A percentile compares a stretch with the other conserved stretches of the same genome.
Evolutionary conservation across 2,888 invertebrate genomes (phyloP).

Genomic region (Amitus sp.): DNA sequence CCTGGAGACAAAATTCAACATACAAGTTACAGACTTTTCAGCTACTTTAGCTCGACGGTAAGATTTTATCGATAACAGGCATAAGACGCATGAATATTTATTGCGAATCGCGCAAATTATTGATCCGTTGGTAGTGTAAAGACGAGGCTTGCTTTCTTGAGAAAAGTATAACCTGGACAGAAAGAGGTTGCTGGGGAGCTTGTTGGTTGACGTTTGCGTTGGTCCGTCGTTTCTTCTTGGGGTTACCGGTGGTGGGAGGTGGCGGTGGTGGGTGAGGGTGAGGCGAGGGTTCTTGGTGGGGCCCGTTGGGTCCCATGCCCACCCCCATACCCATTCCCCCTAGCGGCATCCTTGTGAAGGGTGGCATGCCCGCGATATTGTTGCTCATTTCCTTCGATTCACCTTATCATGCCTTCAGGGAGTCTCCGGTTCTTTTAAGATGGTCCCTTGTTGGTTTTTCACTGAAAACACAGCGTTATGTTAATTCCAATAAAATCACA

Average conservation of each 20-base stretch:
- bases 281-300: constrained; percentile 79
- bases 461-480: constrained; percentile 31
- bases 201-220: constrained; percentile 78
- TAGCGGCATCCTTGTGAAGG: constrained; percentile 78
- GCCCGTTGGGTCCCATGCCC: constrained; percentile 67
- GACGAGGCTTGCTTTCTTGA: too few relatives aligned
- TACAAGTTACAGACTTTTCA: too few relatives aligned
- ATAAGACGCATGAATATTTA: background rate
- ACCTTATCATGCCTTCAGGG: constrained; percentile 61
- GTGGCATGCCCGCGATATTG: constrained; percentile 83
- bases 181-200: constrained; percentile 75
- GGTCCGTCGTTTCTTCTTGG: constrained; percentile 88
- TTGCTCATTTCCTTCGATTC: constrained; percentile 75
- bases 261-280: constrained; percentile 75
- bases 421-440: constrained; percentile 51
- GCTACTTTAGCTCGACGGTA: too few relatives aligned
- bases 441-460: constrained; percentile 27
- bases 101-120: background rate
- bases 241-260: constrained; percentile 82
- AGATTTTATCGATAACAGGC: background rate
- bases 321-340: constrained; percentile 72
- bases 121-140: background rate
- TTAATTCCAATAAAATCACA: too few relatives aligned
- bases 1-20: constrained; percentile 67
- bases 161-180: constrained; percentile 71